Conservation (phyloP, 1,140 invertebrate species). For the Globodera rostochiensis region DNA sequence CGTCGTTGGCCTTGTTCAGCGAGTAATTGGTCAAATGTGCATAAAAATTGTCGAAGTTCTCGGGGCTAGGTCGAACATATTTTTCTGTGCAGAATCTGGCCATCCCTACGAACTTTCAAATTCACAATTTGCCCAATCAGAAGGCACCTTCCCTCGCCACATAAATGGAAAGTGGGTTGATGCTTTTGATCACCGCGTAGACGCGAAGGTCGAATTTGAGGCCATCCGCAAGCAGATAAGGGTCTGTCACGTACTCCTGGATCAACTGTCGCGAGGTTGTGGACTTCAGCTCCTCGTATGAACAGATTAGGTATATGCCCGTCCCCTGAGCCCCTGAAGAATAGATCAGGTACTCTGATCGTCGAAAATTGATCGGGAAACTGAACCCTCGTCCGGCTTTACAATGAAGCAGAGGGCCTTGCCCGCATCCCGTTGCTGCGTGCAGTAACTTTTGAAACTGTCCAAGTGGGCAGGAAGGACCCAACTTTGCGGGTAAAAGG, state of each 20-base stretch:
- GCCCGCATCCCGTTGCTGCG: constrained; percentile 39
- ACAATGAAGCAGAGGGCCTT: constrained; percentile 68
- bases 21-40: constrained; percentile 71
- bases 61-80: constrained; percentile 62
- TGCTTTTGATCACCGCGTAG: constrained; percentile 68
- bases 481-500: constrained; percentile 70
- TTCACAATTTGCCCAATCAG: constrained; percentile 44
- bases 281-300: constrained; percentile 65
- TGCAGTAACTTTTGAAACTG: constrained; percentile 64
- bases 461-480: constrained; percentile 68
- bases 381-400: constrained; percentile 67
- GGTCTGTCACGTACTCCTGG: constrained; percentile 68
- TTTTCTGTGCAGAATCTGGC: constrained; percentile 69
- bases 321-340: constrained; percentile 69
- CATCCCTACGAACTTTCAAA: constrained; percentile 55
- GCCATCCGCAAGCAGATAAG: constrained; percentile 67
- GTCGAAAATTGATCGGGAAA: not conserved
- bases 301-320: constrained; percentile 69
- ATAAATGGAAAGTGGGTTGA: constrained; percentile 69
- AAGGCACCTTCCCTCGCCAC: constrained; percentile 66
- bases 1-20: constrained; percentile 68
- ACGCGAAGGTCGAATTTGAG: constrained; percentile 70
- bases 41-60: constrained; percentile 67
- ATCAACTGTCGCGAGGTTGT: constrained; percentile 63
- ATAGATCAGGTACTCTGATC: not conserved